Evolutionary conservation across 2,113 vertebrate genomes (phyloP).

Genomic region (Seriola aureovittata): DNA sequence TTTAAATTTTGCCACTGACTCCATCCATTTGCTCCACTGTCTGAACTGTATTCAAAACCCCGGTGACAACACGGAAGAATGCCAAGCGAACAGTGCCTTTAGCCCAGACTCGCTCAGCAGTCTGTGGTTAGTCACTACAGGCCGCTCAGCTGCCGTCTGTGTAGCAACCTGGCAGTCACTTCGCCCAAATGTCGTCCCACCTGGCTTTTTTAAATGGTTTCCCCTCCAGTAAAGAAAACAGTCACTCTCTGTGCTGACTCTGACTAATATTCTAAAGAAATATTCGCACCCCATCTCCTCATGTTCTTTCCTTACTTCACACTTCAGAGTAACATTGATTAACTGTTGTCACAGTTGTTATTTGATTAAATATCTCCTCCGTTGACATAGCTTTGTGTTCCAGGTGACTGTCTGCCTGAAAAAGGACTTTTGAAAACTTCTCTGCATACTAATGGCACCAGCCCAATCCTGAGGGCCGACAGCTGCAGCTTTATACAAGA

Average conservation of each 20-base stretch:
- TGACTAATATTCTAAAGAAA: not conserved
- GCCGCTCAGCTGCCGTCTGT: constrained; percentile 34
- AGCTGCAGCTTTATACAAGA: constrained; percentile 54
- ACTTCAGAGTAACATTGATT: constrained; percentile 2
- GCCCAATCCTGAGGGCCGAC: constrained; percentile 48
- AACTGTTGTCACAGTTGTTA: not conserved
- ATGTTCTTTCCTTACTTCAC: not conserved
- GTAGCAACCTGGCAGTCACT: constrained; percentile 46
- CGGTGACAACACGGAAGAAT: constrained; percentile 24
- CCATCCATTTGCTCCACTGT: constrained; percentile 7
- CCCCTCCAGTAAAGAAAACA: constrained; percentile 24
- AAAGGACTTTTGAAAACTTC: constrained; percentile 54
- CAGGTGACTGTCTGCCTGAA: constrained; percentile 39
- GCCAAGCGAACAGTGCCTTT: constrained; percentile 15
- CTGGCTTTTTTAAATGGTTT: constrained; percentile 45
- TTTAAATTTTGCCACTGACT: constrained; percentile 30
- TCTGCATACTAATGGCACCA: constrained; percentile 49
- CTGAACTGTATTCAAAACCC: constrained; percentile 38
- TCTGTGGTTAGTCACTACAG: constrained; percentile 37
- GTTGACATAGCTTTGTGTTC: not conserved
- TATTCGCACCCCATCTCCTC: not conserved
- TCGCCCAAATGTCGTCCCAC: constrained; percentile 62
- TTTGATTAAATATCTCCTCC: constrained; percentile 15
- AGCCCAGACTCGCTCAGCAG: constrained; percentile 33
- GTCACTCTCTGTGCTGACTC: not conserved